These are phyloP conservation scores for Hystrix cristata DNA, from an alignment of 2,113 vertebrate species.

Conservation along the genomic window DNA sequence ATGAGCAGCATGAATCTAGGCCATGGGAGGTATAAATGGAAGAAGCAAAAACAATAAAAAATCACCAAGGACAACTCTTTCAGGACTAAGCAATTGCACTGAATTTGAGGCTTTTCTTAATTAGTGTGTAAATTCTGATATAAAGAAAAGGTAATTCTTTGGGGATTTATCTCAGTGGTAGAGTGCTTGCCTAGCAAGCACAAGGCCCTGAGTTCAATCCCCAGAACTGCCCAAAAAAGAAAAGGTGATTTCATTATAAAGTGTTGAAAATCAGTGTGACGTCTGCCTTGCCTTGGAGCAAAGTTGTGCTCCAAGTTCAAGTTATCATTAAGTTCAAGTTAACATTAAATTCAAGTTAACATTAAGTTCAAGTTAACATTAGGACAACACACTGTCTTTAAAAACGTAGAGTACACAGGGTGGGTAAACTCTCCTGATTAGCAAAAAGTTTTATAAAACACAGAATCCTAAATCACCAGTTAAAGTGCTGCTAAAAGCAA, in stretches of 20 bases:
- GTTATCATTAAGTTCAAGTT: not conserved
- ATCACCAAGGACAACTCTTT: not conserved
- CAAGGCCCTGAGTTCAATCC: too few species aligned
- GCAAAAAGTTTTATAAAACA: not conserved
- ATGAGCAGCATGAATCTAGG: not conserved
- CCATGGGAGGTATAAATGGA: not conserved
- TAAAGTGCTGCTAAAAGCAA: conserved; percentile 27
- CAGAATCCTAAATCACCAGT: not conserved
- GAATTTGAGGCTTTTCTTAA: not conserved
- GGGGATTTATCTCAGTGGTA: too few species aligned
- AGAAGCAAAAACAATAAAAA: conserved; percentile 2
- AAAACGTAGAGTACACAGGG: not conserved
- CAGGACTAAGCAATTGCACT: not conserved
- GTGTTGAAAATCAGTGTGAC: not conserved
- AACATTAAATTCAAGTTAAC: not conserved
- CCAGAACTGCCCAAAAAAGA: not conserved
- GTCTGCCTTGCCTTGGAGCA: not conserved
- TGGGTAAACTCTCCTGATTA: not conserved
- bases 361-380: not conserved
- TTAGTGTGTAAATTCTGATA: not conserved
- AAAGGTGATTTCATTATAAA: not conserved
- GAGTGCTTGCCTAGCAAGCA: too few species aligned
- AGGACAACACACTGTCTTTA: not conserved
- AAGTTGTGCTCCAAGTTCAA: too few species aligned
- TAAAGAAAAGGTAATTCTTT: not conserved